Conservation (phyloP, 2,113 vertebrate species). For the Tapirus terrestris region DNA sequence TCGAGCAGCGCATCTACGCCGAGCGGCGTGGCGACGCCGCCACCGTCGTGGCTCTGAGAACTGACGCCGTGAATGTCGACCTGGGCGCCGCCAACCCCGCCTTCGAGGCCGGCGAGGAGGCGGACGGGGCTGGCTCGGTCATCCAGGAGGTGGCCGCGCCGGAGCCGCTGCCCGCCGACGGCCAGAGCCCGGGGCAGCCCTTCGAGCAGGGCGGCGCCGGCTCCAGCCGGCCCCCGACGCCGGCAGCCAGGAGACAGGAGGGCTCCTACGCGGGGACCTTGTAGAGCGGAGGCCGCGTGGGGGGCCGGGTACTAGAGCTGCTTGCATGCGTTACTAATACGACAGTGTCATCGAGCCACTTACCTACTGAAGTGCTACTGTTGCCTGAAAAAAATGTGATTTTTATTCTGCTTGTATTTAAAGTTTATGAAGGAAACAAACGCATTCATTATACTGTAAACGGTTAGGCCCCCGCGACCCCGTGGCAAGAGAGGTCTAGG, state of each 20-base stretch:
- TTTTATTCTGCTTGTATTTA: conserved; percentile 91
- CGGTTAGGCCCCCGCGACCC: conserved; percentile 82
- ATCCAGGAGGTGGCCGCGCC: conserved; percentile 88
- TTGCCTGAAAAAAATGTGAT: conserved; percentile 92
- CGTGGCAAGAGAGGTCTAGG: conserved; percentile 70
- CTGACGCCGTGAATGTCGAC: conserved; percentile 88
- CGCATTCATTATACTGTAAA: conserved; percentile 89
- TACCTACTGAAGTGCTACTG: conserved; percentile 91
- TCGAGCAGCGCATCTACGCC: conserved; percentile 93
- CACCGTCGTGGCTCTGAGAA: conserved; percentile 90
- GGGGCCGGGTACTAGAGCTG: conserved; percentile 87
- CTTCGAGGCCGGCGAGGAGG: conserved; percentile 86
- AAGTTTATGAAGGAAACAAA: conserved; percentile 88
- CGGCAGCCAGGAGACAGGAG: conserved; percentile 83
- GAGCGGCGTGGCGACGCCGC: conserved; percentile 89
- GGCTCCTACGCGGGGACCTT: conserved; percentile 87
- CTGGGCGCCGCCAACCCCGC: conserved; percentile 85
- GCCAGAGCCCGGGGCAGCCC: conserved; percentile 85
- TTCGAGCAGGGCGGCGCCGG: conserved; percentile 86
- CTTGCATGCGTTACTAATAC: conserved; percentile 92
- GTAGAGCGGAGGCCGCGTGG: conserved; percentile 76
- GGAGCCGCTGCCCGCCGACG: conserved; percentile 81
- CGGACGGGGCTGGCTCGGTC: conserved; percentile 84
- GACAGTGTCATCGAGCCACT: conserved; percentile 89
- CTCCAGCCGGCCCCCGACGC: conserved; percentile 88